These are phyloP conservation scores for Teleogryllus oceanicus DNA, from an alignment of 2,888 invertebrate genomes.

Conservation along the genomic window DNA sequence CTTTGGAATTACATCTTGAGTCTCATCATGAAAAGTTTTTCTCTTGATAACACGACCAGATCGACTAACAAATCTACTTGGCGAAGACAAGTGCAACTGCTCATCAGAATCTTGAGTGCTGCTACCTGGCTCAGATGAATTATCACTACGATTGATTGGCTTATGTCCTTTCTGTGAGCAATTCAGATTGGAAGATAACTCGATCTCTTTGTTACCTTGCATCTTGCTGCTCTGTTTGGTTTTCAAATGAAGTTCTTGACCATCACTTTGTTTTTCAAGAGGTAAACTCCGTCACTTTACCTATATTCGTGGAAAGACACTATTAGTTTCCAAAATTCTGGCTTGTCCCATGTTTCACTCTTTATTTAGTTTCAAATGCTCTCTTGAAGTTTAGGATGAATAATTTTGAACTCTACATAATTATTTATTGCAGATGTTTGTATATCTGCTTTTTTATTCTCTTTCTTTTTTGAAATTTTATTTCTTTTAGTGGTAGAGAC, in stretches of 20 bases:
- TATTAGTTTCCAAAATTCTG: not conserved
- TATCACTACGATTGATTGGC: not conserved
- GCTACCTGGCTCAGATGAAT: not conserved
- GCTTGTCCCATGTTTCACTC: not conserved
- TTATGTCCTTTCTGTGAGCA: not conserved
- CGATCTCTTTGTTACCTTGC: not conserved
- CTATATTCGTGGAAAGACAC: too few relatives aligned
- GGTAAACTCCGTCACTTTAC: not conserved
- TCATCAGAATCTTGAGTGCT: constrained; percentile 12
- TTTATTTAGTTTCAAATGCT: too few relatives aligned
- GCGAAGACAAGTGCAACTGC: constrained; percentile 40
- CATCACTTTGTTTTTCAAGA: constrained; percentile 38
- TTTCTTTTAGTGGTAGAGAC: too few relatives aligned
- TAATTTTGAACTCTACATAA: not conserved
- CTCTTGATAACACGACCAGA: constrained; percentile 74
- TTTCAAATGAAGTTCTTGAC: constrained; percentile 43
- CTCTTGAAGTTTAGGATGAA: too few relatives aligned
- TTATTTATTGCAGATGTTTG: not conserved
- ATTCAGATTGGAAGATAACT: not conserved
- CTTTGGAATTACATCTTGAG: constrained; percentile 26
- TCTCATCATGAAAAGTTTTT: constrained; percentile 48
- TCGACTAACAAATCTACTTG: constrained; percentile 59
- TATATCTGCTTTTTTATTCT: not conserved
- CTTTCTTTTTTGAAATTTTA: not conserved
- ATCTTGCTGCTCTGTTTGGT: constrained; percentile 29